Evolutionary conservation across 2,113 vertebrate species (phyloP).

Genomic region (Sander vitreus): DNA sequence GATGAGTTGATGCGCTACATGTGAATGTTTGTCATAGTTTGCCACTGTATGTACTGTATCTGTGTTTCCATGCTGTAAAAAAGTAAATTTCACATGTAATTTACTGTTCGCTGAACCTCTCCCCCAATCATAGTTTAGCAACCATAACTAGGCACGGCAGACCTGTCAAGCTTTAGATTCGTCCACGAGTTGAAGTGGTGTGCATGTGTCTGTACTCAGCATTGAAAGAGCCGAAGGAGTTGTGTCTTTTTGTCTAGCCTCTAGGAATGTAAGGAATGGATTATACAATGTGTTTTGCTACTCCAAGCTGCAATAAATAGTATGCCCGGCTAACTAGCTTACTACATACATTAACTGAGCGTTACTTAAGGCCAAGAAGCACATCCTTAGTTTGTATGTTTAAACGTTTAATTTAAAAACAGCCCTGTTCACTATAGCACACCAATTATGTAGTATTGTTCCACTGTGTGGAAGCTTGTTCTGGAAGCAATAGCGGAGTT

Average conservation of each 20-base stretch:
- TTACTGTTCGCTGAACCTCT: slow-evolving; percentile 9
- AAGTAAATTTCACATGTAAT: not conserved
- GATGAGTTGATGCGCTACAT: slow-evolving; percentile 30
- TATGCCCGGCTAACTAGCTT: not conserved
- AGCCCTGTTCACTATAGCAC: not conserved
- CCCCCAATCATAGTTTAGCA: not conserved
- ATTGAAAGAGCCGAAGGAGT: not conserved
- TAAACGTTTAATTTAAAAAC: not conserved
- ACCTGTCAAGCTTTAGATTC: slow-evolving; percentile 37
- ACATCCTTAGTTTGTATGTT: not conserved
- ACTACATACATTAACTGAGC: not conserved
- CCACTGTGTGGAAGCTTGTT: no score
- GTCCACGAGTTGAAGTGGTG: not conserved
- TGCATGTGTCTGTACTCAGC: no score
- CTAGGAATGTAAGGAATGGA: not conserved
- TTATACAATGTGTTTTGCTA: not conserved
- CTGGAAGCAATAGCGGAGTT: no score
- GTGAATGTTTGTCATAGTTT: slow-evolving; percentile 51
- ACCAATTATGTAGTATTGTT: no score
- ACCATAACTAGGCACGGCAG: not conserved
- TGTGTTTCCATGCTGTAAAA: slow-evolving; percentile 22
- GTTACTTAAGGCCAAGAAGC: not conserved
- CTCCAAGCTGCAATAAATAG: not conserved
- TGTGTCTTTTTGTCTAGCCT: not conserved
- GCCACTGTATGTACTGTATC: slow-evolving; percentile 42